phyloP scores from a whole-genome alignment of 2,113 vertebrate species.

The Cryptotis parvus region DNA sequence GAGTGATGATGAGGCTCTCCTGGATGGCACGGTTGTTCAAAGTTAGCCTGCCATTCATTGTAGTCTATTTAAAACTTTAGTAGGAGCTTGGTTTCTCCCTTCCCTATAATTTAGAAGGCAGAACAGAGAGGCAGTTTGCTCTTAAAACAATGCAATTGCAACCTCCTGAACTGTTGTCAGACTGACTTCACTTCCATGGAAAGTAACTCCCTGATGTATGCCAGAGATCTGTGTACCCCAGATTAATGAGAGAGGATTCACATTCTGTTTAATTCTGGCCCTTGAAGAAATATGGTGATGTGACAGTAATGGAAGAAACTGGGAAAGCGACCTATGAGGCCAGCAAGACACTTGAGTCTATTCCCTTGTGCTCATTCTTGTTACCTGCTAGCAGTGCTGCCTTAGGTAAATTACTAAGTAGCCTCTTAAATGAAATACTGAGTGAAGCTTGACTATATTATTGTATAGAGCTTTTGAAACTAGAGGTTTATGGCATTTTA shows the following conservation, averaged over 20 bases:
- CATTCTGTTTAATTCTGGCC: constrained; percentile 24
- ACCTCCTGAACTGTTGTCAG: constrained; percentile 71
- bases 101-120: constrained; percentile 83
- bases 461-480: constrained; percentile 51
- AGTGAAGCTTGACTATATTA: constrained; percentile 39
- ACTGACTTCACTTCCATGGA: constrained; percentile 59
- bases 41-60: constrained; percentile 56
- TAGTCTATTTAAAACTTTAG: constrained; percentile 78
- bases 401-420: constrained; percentile 10
- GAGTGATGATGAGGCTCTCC: background rate
- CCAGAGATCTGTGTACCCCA: constrained; percentile 28
- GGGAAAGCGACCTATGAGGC: background rate
- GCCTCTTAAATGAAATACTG: constrained; percentile 16
- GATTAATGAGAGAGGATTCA: constrained; percentile 32
- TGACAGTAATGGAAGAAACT: background rate
- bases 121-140: constrained; percentile 82
- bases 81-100: constrained; percentile 73
- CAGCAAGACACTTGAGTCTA: background rate
- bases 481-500: constrained; percentile 55
- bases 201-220: constrained; percentile 71
- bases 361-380: background rate
- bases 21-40: constrained; percentile 66
- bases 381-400: background rate
- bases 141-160: constrained; percentile 75
- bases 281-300: background rate